Conservation (phyloP, 1,140 invertebrate species). For the Drosophila littoralis region DNA sequence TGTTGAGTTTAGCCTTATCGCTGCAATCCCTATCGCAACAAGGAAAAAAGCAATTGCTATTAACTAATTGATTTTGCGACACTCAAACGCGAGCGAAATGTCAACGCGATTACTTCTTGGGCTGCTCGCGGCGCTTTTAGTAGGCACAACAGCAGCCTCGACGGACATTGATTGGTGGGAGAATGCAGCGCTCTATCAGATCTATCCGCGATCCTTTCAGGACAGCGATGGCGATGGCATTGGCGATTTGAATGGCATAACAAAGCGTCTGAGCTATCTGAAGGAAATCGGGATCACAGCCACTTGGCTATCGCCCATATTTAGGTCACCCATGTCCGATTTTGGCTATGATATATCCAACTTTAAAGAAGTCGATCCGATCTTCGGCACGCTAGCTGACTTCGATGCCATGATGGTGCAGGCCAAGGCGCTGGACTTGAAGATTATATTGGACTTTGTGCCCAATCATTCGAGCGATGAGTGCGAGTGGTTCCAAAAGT, state of each 20-base stretch:
- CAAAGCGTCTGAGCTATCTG: conserved; percentile 85
- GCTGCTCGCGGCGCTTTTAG: conserved; percentile 18
- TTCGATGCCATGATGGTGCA: conserved; percentile 88
- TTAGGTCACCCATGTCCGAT: conserved; percentile 88
- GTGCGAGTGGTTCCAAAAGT: conserved; percentile 89
- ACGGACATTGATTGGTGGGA: conserved; percentile 89
- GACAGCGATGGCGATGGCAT: conserved; percentile 91
- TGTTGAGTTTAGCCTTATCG: conserved; percentile 52
- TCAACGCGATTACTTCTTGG: conserved; percentile 62
- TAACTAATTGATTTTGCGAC: conserved; percentile 62
- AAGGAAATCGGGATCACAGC: conserved; percentile 86
- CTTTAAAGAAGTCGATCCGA: conserved; percentile 89
- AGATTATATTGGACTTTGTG: conserved; percentile 81
- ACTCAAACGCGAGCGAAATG: conserved; percentile 71
- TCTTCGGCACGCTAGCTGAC: conserved; percentile 90
- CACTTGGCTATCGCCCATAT: conserved; percentile 90
- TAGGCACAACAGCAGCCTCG: neutral
- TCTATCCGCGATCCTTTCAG: conserved; percentile 92
- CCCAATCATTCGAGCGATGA: conserved; percentile 91
- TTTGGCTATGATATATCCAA: conserved; percentile 89
- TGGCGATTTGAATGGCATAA: conserved; percentile 89
- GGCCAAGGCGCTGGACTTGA: conserved; percentile 85
- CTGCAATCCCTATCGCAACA: conserved; percentile 53
- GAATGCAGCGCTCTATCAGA: conserved; percentile 90
- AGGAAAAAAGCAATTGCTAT: conserved; percentile 58